phyloP scores from a whole-genome alignment of 2,797 vertebrate genomes.

The Gorsachius magnificus region DNA sequence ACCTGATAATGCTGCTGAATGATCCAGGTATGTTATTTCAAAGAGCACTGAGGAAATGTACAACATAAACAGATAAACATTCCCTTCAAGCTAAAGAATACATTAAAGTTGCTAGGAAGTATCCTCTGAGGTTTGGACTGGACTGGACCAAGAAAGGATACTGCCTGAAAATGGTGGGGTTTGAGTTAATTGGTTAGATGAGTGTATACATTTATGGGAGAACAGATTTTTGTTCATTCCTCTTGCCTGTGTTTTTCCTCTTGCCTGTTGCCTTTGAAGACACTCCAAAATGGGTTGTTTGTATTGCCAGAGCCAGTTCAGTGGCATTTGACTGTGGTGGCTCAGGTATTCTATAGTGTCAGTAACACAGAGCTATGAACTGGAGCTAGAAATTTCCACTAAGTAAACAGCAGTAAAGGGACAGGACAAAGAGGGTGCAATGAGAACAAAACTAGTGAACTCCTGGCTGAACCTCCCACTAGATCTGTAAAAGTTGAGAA shows the following conservation, averaged over 20 bases:
- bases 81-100: not conserved
- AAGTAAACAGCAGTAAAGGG: not conserved
- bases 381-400: not conserved
- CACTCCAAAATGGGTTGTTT: not conserved
- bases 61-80: not conserved
- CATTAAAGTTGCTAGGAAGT: not conserved
- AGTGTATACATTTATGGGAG: rapidly evolving
- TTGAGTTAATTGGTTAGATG: not conserved
- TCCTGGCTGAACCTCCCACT: not conserved
- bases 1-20: constrained; percentile 95
- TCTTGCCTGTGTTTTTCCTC: not conserved
- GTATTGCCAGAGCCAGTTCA: not conserved
- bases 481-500: not conserved
- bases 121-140: not conserved
- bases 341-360: not conserved
- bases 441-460: not conserved
- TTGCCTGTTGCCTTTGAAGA: not conserved
- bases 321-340: not conserved
- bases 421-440: not conserved
- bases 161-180: not conserved
- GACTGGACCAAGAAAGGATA: not conserved
- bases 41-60: not conserved
- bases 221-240: not conserved
- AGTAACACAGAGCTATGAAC: not conserved
- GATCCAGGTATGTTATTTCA: constrained; percentile 84